Conservation (phyloP, 1,140 invertebrate genomes). For the Drosophila suzukii region DNA sequence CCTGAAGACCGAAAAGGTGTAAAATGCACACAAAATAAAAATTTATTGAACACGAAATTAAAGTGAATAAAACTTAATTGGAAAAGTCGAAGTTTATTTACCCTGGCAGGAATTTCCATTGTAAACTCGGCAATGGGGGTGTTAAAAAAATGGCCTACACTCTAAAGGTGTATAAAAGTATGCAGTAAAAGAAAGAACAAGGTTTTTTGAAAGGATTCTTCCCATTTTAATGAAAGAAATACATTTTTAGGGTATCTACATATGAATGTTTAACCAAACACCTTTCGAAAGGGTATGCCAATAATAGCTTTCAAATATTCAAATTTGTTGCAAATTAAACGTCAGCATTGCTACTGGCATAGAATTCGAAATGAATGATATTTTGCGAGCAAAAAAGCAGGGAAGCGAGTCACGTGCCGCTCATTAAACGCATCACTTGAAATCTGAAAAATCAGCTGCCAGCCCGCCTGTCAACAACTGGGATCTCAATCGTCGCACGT, state of each 20-base stretch:
- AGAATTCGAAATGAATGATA: slow-evolving; percentile 44
- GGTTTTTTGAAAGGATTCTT: no score
- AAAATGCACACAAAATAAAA: slow-evolving; percentile 53
- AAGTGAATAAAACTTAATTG: slow-evolving; percentile 10
- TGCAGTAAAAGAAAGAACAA: no score
- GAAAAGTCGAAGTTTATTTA: background rate
- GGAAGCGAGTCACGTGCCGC: slow-evolving; percentile 67
- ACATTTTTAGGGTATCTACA: background rate
- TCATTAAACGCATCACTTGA: slow-evolving; percentile 84
- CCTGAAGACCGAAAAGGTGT: slow-evolving; percentile 47
- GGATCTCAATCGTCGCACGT: slow-evolving; percentile 39
- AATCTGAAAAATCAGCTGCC: slow-evolving; percentile 70
- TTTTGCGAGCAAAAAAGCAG: slow-evolving; percentile 12
- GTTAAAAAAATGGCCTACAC: no score
- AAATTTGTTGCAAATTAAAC: slow-evolving; percentile 57
- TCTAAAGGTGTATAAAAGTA: no score
- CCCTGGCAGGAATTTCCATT: background rate
- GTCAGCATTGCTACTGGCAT: slow-evolving; percentile 30
- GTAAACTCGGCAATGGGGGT: background rate
- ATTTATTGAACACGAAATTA: slow-evolving; percentile 59
- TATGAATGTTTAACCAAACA: background rate
- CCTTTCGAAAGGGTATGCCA: background rate
- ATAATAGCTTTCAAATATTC: slow-evolving; percentile 12
- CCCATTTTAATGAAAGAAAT: no score
- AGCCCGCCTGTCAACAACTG: slow-evolving; percentile 42